Evolutionary conservation across 2,888 invertebrate species (phyloP), one percentile per base, ranked within the genome.

Genomic region (Apoda limacodes): DNA sequence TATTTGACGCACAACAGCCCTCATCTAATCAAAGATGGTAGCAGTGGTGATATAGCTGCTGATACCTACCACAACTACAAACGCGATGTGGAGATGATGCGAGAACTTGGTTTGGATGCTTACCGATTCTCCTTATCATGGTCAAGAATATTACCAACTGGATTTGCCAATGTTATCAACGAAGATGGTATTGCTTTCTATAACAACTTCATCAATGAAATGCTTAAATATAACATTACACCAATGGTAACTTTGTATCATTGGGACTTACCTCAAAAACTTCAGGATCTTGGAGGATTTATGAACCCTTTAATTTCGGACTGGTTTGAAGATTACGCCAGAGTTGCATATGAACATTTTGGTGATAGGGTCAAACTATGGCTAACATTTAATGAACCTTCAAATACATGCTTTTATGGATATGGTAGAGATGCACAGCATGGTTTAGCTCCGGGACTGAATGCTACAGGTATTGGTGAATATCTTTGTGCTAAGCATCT

Each of bases 31-130:
- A 24, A 29, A 14, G 42, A 48, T 13, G 20, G 24, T 4, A 35
- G 37, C 5, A 44, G 17, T 2, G 89, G 85, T 0, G 86, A 89
- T 41, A 55, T 85, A 0, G 84, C 89, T 1, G 84, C 86, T 17
- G 85, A 89, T 53, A 87, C 86, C 7, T 88, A 87, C 55, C 75
- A 86, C 51, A 78, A 71, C 28, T 86, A 83, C 53, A 64, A 76
- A 44, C 76, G 84, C 14, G 83, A 84, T 40, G 63, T 83, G 0
- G 52, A 67, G 34, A 55, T 78, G 27, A 50, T 80, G 32, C 60
- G 57, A 22, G 62, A 78, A 22, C 49, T 83, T 0, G 70, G 74
- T 4, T 50, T 60, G 3, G 48, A 74, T 28, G 60, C 60, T 29
- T 76, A 78, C 45, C 52, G 81, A 7, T 80, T 82, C 45, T 81